Evolutionary conservation across 2,888 invertebrate genomes (phyloP).

Genomic region (Eledone cirrhosa): DNA sequence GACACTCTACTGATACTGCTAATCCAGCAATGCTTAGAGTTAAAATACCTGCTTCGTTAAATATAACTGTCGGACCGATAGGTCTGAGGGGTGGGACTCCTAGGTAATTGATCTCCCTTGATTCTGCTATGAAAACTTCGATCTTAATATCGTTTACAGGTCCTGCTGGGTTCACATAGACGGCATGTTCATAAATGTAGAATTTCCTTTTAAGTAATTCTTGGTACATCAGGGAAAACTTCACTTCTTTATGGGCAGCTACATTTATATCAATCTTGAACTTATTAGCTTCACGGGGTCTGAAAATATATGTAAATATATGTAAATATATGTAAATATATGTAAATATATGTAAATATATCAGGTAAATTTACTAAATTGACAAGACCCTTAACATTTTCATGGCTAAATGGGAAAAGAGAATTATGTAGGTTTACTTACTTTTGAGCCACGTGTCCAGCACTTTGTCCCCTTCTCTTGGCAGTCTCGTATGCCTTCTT

Average conservation of each 20-base stretch:
- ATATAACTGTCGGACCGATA: too few relatives aligned
- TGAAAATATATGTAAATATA: conserved; percentile 34
- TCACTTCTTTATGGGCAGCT: conserved; percentile 73
- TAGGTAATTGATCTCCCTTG: conserved; percentile 67
- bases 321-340: too few relatives aligned
- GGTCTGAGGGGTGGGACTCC: conserved; percentile 46
- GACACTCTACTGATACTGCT: too few relatives aligned
- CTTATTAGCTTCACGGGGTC: conserved; percentile 55
- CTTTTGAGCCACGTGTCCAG: conserved; percentile 52
- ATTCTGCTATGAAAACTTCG: conserved; percentile 75
- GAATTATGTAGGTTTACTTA: conserved; percentile 32
- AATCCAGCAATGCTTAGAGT: too few relatives aligned
- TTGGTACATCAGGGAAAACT: conserved; percentile 79
- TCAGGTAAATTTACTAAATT: too few relatives aligned
- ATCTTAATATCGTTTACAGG: conserved; percentile 74
- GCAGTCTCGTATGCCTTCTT: conserved; percentile 52
- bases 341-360: too few relatives aligned
- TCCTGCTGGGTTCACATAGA: conserved; percentile 77
- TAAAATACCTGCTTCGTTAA: not conserved
- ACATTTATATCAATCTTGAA: conserved; percentile 73
- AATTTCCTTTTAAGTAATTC: conserved; percentile 75
- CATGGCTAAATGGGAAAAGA: too few relatives aligned
- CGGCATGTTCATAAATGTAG: conserved; percentile 76
- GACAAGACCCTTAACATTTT: too few relatives aligned
- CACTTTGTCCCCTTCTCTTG: conserved; percentile 50